Evolutionary conservation across 2,113 vertebrate genomes (phyloP), one percentile per base, ranked within the genome.

Genomic region (Gavia stellata): DNA sequence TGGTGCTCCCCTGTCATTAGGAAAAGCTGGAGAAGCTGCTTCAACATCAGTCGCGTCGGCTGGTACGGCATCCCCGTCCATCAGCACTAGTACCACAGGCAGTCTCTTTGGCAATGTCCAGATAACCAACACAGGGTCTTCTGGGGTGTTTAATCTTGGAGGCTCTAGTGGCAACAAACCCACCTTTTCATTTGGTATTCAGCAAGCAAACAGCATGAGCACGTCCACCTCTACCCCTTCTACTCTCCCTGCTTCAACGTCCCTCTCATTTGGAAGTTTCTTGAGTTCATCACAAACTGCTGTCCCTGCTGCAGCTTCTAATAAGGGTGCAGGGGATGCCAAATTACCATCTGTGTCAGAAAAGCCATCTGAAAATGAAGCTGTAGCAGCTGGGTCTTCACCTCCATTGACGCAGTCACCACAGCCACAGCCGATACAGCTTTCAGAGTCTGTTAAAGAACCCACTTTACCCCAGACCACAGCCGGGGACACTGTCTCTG

Each of bases 61-160:
- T 21, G 73, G 72, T 8, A 18, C 85, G 0, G 95, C 97, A 33
- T 59, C 97, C 4, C 10, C 90, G 0, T 53, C 97, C 14, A 6
- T 70, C 63, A 83, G 93, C 88, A 70, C 95, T 0, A 95, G 97
- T 62, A 29, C 97, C 12, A 36, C 96, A 0, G 18, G 79, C 1
- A 78, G 80, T 12, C 28, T 98, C 52, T 98, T 98, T 47, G 91
- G 97, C 85, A 95, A 12, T 3, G 44, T 97, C 42, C 97, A 97
- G 17, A 56, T 93, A 42, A 61, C 95, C 78, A 88, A 0, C 44
- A 10, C 97, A 0, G 96, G 92, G 3, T 38, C 98, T 16, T 77
- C 98, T 1, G 98, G 98, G 19, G 55, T 97, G 4, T 96, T 99
- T 59, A 97, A 94, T 59, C 98, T 98, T 7, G 98, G 98, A 29